A percentile compares a stretch with the other conserved stretches of the same genome.
These are phyloP conservation scores for Erpobdella octoculata DNA, from an alignment of 2,888 invertebrate species.

Conservation along the genomic window DNA sequence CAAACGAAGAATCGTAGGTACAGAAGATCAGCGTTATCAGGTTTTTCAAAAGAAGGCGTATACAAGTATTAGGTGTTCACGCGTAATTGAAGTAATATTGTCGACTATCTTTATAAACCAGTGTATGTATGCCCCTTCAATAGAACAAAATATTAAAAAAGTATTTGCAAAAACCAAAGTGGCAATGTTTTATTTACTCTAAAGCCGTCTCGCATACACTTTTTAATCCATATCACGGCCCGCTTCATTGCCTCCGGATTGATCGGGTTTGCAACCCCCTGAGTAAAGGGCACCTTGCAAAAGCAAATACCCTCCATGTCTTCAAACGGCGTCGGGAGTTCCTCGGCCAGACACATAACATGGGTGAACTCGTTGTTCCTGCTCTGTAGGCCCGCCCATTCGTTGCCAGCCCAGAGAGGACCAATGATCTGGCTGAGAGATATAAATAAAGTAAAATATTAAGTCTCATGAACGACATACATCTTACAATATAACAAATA, in stretches of 20 bases:
- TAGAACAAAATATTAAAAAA: background rate
- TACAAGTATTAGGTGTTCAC: no score
- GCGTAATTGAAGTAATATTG: background rate
- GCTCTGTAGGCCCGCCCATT: slow-evolving; percentile 12
- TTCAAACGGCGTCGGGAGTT: background rate
- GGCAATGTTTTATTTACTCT: background rate
- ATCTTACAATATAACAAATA: no score
- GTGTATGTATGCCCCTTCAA: background rate
- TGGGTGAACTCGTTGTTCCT: slow-evolving; percentile 22
- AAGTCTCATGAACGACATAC: background rate
- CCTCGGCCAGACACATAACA: slow-evolving; percentile 20
- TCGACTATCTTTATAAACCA: background rate
- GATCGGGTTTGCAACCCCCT: slow-evolving; percentile 12
- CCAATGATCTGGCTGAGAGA: slow-evolving; percentile 19
- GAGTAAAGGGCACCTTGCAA: background rate
- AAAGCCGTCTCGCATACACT: slow-evolving; percentile 17
- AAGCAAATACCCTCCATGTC: slow-evolving; percentile 15
- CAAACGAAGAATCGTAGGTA: no score
- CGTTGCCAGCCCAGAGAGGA: slow-evolving; percentile 14
- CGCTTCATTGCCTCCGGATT: slow-evolving; percentile 1
- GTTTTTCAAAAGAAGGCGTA: no score
- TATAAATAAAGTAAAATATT: background rate
- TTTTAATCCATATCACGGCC: slow-evolving; percentile 24
- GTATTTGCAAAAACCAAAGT: no score
- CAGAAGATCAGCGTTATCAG: no score